Conservation (phyloP, 1,140 invertebrate species). For the Drosophila nebulosa region DNA sequence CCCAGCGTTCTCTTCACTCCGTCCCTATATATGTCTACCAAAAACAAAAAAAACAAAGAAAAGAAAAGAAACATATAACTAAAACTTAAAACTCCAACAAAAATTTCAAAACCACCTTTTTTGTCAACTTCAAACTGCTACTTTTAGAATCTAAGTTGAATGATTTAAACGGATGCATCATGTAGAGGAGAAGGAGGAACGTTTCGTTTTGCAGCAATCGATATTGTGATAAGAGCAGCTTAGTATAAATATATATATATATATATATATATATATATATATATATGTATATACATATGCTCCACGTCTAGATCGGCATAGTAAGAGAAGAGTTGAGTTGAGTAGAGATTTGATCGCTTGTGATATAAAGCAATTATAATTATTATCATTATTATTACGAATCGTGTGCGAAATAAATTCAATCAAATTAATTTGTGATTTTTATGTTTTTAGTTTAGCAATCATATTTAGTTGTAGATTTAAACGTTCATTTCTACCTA, state of each 20-base stretch:
- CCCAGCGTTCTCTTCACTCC: constrained; percentile 57
- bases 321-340: not conserved
- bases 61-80: not conserved
- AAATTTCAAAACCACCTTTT: constrained; percentile 11
- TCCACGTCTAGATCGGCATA: not conserved
- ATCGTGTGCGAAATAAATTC: constrained; percentile 22
- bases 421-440: constrained; percentile 49
- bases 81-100: not conserved
- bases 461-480: constrained; percentile 51
- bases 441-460: constrained; percentile 55
- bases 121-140: not conserved
- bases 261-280: not conserved
- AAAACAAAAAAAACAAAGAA: not conserved
- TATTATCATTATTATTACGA: constrained; percentile 17
- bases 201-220: not conserved
- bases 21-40: constrained; percentile 41
- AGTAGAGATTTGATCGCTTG: constrained; percentile 25
- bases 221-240: not conserved
- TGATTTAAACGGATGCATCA: too few relatives aligned
- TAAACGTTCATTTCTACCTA: constrained; percentile 29
- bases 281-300: not conserved
- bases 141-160: constrained; percentile 12
- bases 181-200: not conserved
- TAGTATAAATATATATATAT: not conserved
- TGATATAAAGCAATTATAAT: constrained; percentile 72